Evolutionary conservation across 1,140 invertebrate genomes (phyloP), one percentile per base, ranked within the genome.

Genomic region (Drosophila eugracilis): DNA sequence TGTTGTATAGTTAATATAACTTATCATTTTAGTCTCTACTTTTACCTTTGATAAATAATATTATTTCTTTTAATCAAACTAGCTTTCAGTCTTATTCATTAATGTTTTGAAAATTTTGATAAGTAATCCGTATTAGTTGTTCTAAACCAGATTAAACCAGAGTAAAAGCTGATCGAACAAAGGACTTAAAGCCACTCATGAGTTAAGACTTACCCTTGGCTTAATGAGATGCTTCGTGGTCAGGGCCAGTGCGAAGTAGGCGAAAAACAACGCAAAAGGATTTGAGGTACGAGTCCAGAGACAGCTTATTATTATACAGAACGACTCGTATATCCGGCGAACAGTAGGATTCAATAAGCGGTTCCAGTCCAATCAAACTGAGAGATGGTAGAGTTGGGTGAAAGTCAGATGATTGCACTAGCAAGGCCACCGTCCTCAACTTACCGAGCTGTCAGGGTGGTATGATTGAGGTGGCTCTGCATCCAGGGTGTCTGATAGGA

Each of bases 401-500:
- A 49, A 12, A 22, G 30, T 45, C n/a, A 26, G 5, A 36, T 32
- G 15, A 30, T 21, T 10, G 44, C 15, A 49, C 26, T n/a, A 48
- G 19, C 3, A 15, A 12, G 9, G 2, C 19, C 32, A 3, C 12
- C 15, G 1, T 10, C 12, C 22, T 14, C 10, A 9, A 75, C 60
- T 78, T 91, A 95, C 94, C 94, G 94, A 5, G 95, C 93, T 85
- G 95, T 94, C 2, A 94, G 92, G 84, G 96, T 94, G 0, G 94
- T 93, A 9, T 94, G 93, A 72, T 83, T 73, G 39, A 98, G 89
- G 4, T 94, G 85, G 22, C 95, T 94, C 76, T 98, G 96, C 49
- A 95, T 93, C 94, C 95, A 96, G 76, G 96, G 94, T 74, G 96
- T 95, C 92, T 99, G 98, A 90, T 98, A 98, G 1, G 95, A 92